Base-by-base conservation (phyloP, 2,888 invertebrate genomes). In the Drosophila maculinotata region DNA sequence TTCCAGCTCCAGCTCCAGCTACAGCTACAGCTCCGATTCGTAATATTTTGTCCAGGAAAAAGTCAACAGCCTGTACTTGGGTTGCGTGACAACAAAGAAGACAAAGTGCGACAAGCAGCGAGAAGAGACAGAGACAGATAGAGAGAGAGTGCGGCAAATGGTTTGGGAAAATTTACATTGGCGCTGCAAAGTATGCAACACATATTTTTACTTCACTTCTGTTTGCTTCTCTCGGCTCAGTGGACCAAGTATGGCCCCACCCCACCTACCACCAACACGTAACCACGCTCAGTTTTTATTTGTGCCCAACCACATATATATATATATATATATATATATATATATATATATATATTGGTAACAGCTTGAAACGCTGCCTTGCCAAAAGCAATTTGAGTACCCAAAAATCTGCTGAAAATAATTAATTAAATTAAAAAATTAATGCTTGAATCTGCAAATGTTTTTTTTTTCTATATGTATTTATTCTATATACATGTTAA, bases 211-310 rank as follows among this genome's bases (percentile, higher is more conserved):
- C 71, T 74, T 68, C 57, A 57, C 60, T 72, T 84, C 70, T 83
- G 78, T 82, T 86, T 83, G 75, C 54, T 69, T 56, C 66, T 67
- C 56, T 56, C 59, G 60, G 30, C 69, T 60, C 74, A 73, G 47
- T 56, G 69, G 47, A 56, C 42, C 69, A 58, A 58, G 52, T 26
- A 35, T 47, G 30, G 4, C 30, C 57, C 68, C 30, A 7, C 20
- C 31, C 45, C 58, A 28, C 10, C 14, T 25, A 10, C n/a, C 45
- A 39, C 14, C 20, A 20, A 20, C 6, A 15, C 0, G 98, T 98
- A 89, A 99, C 99, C 0, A 3, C 20, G 1, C 26, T 23, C 28
- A 17, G 33, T 20, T 20, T 36, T 58, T 38, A 45, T 62, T 62
- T 59, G 49, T 44, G 7, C 5, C 7, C 30, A 9, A 35, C 59